Evolutionary conservation across 2,797 vertebrate genomes (phyloP).

Genomic region (Australoheros facetus): DNA sequence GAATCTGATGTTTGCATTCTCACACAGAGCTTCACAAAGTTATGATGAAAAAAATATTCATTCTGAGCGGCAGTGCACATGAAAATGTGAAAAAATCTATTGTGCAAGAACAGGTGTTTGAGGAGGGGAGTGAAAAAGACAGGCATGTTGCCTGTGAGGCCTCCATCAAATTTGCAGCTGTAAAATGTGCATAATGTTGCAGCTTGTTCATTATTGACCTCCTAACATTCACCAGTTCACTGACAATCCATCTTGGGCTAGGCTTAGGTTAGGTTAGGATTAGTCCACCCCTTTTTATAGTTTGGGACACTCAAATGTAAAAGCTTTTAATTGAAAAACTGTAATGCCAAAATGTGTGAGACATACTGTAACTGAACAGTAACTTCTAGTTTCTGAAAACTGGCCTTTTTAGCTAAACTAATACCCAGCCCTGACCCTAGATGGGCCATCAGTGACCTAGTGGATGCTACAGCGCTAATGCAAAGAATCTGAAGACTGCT

Average conservation of each 20-base stretch:
- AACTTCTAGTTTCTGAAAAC: background rate
- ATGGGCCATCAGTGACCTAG: too few species aligned
- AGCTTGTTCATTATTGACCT: background rate
- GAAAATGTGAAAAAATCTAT: background rate
- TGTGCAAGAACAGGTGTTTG: background rate
- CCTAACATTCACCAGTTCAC: background rate
- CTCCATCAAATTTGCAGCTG: background rate
- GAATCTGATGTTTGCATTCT: background rate
- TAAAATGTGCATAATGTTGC: background rate
- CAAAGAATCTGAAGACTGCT: background rate
- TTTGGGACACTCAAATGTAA: background rate
- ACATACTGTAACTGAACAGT: background rate
- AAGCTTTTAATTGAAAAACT: background rate
- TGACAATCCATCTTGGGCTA: background rate
- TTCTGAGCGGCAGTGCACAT: background rate
- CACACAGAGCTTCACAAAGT: background rate
- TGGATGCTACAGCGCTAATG: background rate
- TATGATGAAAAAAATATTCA: background rate
- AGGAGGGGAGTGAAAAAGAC: background rate
- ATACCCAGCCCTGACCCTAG: background rate
- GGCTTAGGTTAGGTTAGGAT: background rate
- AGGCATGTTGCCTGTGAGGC: background rate
- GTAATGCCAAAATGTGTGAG: background rate
- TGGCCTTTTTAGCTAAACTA: fast-evolving
- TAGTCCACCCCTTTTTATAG: background rate